Evolutionary conservation across 2,797 vertebrate genomes (phyloP).

Genomic region (Anniella stebbinsi): DNA sequence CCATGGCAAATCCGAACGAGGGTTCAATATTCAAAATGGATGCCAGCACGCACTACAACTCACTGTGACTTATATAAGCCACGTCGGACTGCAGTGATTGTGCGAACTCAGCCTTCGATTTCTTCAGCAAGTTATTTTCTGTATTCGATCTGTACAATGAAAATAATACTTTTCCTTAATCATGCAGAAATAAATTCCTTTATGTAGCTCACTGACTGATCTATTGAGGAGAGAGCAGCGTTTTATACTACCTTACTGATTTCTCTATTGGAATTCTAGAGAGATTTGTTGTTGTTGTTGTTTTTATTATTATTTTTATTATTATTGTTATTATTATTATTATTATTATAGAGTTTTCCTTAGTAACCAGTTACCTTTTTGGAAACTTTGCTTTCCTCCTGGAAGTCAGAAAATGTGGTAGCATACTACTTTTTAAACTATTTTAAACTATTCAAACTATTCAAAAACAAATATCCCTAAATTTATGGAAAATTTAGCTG

Average conservation of each 20-base stretch:
- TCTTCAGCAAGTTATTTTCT: constrained; percentile 21
- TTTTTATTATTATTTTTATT: too few relatives aligned
- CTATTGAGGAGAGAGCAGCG: neutral
- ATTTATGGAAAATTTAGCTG: constrained; percentile 24
- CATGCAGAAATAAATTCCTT: rapidly evolving
- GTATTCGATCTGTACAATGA: neutral
- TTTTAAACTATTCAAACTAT: neutral
- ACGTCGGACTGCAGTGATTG: too few relatives aligned
- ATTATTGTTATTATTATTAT: too few relatives aligned
- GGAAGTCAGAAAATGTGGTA: neutral
- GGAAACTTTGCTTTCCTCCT: neutral
- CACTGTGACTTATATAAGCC: too few relatives aligned
- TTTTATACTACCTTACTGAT: neutral
- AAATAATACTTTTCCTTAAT: neutral
- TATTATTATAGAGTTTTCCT: neutral
- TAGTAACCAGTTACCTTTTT: neutral
- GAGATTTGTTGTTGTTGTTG: too few relatives aligned
- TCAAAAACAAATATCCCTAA: neutral
- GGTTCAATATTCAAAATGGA: too few relatives aligned
- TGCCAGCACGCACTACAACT: too few relatives aligned
- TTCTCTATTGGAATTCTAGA: neutral
- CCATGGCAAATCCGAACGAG: too few relatives aligned
- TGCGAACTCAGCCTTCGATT: neutral
- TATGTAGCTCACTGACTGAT: neutral
- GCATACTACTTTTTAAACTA: too few relatives aligned